A percentile compares a stretch with the other conserved stretches of the same genome.
phyloP scores from a whole-genome alignment of 2,113 vertebrate genomes.

The human region GRCh38 chr1:200976501-200977000 shows the following conservation, averaged over 20 bases:
- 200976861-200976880: constrained; percentile 97
- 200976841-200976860: constrained; percentile 97
- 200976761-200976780: constrained; percentile 88
- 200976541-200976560: no score
- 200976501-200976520: accelerated
- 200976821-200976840: constrained; percentile 90
- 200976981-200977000: no score
- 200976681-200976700: not conserved
- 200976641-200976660: not conserved
- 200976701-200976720: no score
- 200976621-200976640: not conserved
- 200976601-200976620: accelerated
- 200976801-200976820: constrained; percentile 97
- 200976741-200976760: not conserved
- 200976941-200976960: not conserved
- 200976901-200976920: not conserved
- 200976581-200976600: not conserved
- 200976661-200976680: not conserved
- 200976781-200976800: constrained; percentile 97
- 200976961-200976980: accelerated
- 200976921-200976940: not conserved
- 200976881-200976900: constrained; percentile 90
- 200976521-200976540: not conserved
- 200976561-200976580: not conserved
- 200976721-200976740: not conserved